Evolutionary conservation across 2,797 vertebrate genomes (phyloP).

Genomic region (Limnodromus scolopaceus): DNA sequence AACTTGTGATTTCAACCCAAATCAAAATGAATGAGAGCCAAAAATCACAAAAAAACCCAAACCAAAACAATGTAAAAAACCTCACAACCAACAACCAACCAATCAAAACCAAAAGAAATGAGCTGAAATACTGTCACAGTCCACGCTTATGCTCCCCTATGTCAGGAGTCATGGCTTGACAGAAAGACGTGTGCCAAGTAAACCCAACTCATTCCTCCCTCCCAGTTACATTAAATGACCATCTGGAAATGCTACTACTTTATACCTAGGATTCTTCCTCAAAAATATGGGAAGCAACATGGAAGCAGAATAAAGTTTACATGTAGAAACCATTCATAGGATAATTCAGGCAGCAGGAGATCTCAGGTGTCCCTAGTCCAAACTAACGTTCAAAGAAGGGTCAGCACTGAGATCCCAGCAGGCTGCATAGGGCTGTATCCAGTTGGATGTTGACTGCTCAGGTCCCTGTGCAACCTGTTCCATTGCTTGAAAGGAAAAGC

Average conservation of each 20-base stretch:
- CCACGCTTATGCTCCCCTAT: not conserved
- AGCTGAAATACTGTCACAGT: not conserved
- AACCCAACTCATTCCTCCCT: not conserved
- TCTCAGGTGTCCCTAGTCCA: not conserved
- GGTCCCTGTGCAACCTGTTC: not conserved
- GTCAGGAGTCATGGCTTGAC: not conserved
- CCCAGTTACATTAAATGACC: not conserved
- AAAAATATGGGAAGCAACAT: not conserved
- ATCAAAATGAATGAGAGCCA: not conserved
- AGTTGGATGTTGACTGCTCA: not conserved
- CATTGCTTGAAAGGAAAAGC: not conserved
- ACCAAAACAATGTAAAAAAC: fast-evolving
- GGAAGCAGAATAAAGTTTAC: not conserved
- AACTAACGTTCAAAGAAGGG: not conserved
- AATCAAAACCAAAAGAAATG: not conserved
- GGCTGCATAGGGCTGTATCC: not conserved
- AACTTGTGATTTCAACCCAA: not conserved
- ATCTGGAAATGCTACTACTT: not conserved
- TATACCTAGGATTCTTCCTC: not conserved
- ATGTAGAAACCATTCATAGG: not conserved
- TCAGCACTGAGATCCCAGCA: not conserved
- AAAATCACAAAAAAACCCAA: fast-evolving
- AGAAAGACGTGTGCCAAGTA: not conserved
- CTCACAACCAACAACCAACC: not conserved
- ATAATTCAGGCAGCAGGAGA: not conserved